A percentile compares a stretch with the other conserved stretches of the same genome.
phyloP scores from a whole-genome alignment of 2,113 vertebrate genomes.

The Callorhinus ursinus region DNA sequence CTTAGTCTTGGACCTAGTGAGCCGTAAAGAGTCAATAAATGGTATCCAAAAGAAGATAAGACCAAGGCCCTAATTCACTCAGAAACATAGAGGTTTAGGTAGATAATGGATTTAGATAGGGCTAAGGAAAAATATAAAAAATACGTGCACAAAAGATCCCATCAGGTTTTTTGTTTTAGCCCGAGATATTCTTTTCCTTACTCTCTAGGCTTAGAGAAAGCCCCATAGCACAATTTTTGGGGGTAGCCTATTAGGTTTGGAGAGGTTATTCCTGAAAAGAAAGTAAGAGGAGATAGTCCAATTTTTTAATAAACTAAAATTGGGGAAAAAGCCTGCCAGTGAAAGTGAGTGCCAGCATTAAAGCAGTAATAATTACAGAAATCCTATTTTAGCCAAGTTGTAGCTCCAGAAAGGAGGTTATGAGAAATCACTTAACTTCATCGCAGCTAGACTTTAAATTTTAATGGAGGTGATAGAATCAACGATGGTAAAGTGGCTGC shows the following conservation, averaged over 20 bases:
- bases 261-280: constrained; percentile 15
- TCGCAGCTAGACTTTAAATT: neutral
- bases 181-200: neutral
- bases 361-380: neutral
- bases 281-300: neutral
- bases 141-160: neutral
- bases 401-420: neutral
- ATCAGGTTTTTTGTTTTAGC: neutral
- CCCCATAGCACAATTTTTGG: neutral
- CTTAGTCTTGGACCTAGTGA: neutral
- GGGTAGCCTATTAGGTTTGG: neutral
- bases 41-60: neutral
- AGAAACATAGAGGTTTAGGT: neutral
- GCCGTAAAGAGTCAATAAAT: neutral
- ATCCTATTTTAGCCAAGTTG: constrained; percentile 33
- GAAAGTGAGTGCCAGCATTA: neutral
- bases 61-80: neutral
- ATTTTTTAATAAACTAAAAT: constrained; percentile 17
- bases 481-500: neutral
- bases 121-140: neutral
- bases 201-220: neutral
- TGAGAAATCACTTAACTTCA: neutral
- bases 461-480: neutral
- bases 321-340: neutral
- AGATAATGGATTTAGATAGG: neutral